Percentiles rank a stretch among this genome's conserved stretches.
Conservation (phyloP, 2,888 invertebrate genomes). For the Oscheius sp. region DNA sequence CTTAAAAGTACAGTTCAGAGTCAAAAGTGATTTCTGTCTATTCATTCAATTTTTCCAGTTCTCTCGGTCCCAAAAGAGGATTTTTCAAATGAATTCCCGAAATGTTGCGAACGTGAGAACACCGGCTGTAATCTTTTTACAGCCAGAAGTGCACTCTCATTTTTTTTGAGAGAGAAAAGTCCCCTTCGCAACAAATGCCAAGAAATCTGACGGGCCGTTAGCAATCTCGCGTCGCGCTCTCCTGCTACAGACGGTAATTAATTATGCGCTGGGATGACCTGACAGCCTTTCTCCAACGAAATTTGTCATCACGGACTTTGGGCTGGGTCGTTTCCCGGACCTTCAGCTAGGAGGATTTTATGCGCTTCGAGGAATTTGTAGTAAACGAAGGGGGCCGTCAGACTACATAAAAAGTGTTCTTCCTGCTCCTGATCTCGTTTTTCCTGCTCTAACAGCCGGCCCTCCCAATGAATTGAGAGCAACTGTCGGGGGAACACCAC, state of each 20-base stretch:
- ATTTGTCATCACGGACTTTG: background rate
- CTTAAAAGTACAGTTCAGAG: no score
- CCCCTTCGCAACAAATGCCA: background rate
- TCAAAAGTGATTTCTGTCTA: constrained; percentile 2
- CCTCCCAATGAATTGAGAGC: constrained; percentile 15
- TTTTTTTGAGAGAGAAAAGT: background rate
- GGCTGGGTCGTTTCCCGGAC: no score
- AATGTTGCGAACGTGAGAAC: constrained; percentile 19
- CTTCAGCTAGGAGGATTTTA: background rate
- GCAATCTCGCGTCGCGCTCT: background rate
- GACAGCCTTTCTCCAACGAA: constrained; percentile 1
- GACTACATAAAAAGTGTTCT: constrained; percentile 16
- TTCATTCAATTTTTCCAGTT: constrained; percentile 7
- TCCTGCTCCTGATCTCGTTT: constrained; percentile 7
- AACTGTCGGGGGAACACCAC: constrained; percentile 20
- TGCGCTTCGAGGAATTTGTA: background rate
- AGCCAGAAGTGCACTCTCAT: background rate
- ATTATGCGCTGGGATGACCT: constrained; percentile 7
- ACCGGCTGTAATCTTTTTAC: background rate
- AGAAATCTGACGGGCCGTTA: background rate
- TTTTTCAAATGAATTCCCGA: constrained; percentile 6
- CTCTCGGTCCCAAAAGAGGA: background rate
- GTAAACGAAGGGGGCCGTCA: constrained; percentile 2
- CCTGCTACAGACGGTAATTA: constrained; percentile 19
- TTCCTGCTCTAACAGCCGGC: constrained; percentile 21